Base-by-base conservation (phyloP, 2,797 vertebrate species). In the Limnodromus scolopaceus region DNA sequence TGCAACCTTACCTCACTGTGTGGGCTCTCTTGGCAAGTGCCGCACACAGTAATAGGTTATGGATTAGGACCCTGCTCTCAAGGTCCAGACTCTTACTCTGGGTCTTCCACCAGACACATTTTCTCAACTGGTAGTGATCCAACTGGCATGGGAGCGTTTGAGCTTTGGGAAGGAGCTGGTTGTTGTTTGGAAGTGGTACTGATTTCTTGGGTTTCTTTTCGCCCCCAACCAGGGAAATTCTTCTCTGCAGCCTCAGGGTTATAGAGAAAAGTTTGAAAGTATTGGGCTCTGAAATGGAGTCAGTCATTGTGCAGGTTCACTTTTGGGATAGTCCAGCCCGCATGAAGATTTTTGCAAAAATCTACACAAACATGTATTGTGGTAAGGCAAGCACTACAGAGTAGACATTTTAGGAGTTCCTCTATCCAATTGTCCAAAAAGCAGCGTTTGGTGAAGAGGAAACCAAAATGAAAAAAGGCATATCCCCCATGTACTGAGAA, bases 1-100 rank as follows among this genome's bases (percentile, higher is more conserved):
- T 93, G 88, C 75, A 95, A 63, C 53, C 74, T 90, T 95, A 88
- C 77, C 72, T 80, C 93, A 96, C 32, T 78, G 57, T 68, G 84
- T 93, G 90, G 88, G 84, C 63, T 89, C 17, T 87, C 64, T 93
- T 93, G 95, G 91, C 61, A 93, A 79, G 36, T 66, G 78, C 41
- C 72, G 28, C 1, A 1, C 49, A 54, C 66, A 54, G 24, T 80
- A 94, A 87, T 75, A 78, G 11, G 6, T 92, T 89, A 61, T 65
- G 70, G 86, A 95, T 96, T 89, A 91, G 84, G 46, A 89, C 22
- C 34, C 53, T 80, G 45, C 41, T 92, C 69, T 93, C 32, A 80
- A 39, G n/a, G 60, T 45, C 13, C 51, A 68, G 46, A 34, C 23
- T 85, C 58, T 48, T 24, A 23, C 71, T 84, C 63, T 39, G 61